Base-by-base conservation (phyloP, 2,888 invertebrate genomes). In the Heliconius hortense region DNA sequence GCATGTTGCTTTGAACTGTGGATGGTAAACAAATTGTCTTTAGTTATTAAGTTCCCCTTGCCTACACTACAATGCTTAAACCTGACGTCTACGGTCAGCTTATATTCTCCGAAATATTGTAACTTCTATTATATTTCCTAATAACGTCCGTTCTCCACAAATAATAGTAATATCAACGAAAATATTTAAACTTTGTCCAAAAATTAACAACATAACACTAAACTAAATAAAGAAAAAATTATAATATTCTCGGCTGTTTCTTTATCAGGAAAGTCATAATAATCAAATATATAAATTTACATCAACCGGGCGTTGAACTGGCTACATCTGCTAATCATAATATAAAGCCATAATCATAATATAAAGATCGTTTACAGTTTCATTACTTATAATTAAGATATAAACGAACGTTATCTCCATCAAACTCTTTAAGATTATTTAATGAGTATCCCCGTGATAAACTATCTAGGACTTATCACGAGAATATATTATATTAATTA, bases 401-500 rank as follows among this genome's bases (percentile, higher is more conserved):
- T 69, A 31, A 56, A 24, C 35, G 31, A n/a, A 5, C 35, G n/a
- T 56, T 69, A 69, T 69, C 69, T 69, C 31, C 15, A 69, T 69
- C 69, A 31, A 31, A 56, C 31, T 69, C 53, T 69, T 69, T 56
- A 69, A 69, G 31, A 69, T 69, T 35, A 69, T 56, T 69, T 56
- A 69, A 56, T 56, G 56, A 31, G 56, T 21, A 69, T 56, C 56
- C 56, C 69, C n/a, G 31, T 69, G 72, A 78, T 77, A 78, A 77
- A 28, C 26, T 53, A 24, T 67, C 73, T 69, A 69, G 69, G 31
- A 56, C 69, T 69, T 69, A 69, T 69, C 69, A 31, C 4, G 3
- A n/a, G 63, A 28, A 73, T 76, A 73, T 73, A 76, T 78, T 78
- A 75, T 73, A 75, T 77, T 77, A 76, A 78, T 78, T 78, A 76